Percentiles rank a stretch among this genome's conserved stretches.
Conservation (phyloP, 2,113 vertebrate species). For the Gobiocypris rarus region DNA sequence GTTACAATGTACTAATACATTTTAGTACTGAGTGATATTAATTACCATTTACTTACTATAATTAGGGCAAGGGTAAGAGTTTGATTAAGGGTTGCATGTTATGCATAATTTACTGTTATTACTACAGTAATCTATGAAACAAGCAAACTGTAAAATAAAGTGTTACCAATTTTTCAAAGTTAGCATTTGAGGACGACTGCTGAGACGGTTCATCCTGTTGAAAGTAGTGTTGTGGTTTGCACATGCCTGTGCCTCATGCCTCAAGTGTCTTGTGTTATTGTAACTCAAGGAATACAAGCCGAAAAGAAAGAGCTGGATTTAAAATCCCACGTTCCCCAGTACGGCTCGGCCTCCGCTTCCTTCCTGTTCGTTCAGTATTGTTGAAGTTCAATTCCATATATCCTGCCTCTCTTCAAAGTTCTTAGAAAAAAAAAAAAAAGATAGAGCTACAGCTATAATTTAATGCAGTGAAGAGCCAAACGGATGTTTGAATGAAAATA, state of each 20-base stretch:
- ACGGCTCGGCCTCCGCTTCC: slow-evolving; percentile 5
- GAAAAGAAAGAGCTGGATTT: neutral
- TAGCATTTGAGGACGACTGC: neutral
- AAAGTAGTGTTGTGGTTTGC: neutral
- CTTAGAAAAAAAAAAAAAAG: neutral
- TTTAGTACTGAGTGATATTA: too few relatives aligned
- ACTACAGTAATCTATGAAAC: too few relatives aligned
- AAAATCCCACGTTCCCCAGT: neutral
- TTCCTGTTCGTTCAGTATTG: slow-evolving; percentile 41
- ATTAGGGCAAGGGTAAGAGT: too few relatives aligned
- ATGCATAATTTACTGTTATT: too few relatives aligned
- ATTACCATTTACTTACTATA: too few relatives aligned
- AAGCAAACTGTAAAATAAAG: too few relatives aligned
- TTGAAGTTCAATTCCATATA: neutral
- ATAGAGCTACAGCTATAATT: slow-evolving; percentile 8
- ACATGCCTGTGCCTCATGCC: slow-evolving; percentile 22
- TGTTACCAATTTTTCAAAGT: neutral
- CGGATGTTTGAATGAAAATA: neutral
- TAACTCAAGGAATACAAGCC: neutral
- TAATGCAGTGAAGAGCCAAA: neutral
- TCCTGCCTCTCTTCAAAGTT: slow-evolving; percentile 12
- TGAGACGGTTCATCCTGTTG: neutral
- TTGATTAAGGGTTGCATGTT: too few relatives aligned
- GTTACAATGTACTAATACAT: too few relatives aligned
- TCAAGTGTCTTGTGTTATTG: neutral